phyloP scores from a whole-genome alignment of 92 coral and sea anemone species.

The Porites lobata region DNA sequence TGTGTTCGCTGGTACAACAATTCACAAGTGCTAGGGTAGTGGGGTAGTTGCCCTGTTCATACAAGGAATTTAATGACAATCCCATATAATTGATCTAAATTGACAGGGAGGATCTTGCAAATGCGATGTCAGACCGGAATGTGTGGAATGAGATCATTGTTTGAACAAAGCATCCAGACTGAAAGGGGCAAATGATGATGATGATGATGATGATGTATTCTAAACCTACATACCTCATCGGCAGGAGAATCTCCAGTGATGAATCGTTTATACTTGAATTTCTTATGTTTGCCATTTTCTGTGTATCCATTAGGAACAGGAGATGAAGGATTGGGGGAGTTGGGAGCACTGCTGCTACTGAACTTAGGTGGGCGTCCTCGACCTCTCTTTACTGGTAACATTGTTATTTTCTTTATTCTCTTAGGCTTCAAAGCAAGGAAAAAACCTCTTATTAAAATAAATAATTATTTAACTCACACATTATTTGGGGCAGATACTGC shows the following conservation, averaged over 20 bases:
- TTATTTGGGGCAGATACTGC: not conserved
- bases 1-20: too few species aligned
- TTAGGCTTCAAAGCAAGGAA: conserved; percentile 66
- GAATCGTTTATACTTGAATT: conserved; percentile 80
- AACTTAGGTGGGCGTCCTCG: conserved; percentile 93
- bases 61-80: too few species aligned
- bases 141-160: too few species aligned
- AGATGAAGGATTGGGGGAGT: conserved; percentile 79
- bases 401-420: conserved; percentile 77
- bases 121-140: too few species aligned
- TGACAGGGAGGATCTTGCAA: too few species aligned
- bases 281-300: conserved; percentile 69
- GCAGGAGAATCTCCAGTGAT: conserved; percentile 83
- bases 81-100: too few species aligned
- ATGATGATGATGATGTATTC: too few species aligned
- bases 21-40: too few species aligned
- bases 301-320: conserved; percentile 80
- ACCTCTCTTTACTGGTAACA: conserved; percentile 88
- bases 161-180: too few species aligned
- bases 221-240: conserved; percentile 70
- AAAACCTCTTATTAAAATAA: not conserved
- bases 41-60: too few species aligned
- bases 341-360: conserved; percentile 79
- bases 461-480: not conserved
- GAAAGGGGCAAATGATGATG: too few species aligned